A percentile compares a stretch with the other conserved stretches of the same genome.
Evolutionary conservation across 2,113 vertebrate species (phyloP).

Genomic region (Mustelus asterias): DNA sequence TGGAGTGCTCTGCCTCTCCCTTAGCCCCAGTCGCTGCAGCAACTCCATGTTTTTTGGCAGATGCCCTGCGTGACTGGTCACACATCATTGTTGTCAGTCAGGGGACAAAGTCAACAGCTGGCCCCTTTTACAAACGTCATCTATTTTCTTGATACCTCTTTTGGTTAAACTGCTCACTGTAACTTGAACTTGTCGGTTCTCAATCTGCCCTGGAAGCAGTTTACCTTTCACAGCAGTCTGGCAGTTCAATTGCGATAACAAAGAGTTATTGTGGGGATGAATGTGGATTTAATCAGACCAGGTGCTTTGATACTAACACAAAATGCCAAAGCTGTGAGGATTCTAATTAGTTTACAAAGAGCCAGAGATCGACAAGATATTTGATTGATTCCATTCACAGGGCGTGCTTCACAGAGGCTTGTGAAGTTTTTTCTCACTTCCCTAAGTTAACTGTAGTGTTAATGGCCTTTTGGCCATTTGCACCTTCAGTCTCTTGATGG

Average conservation of each 20-base stretch:
- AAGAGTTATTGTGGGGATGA: background rate
- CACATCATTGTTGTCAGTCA: background rate
- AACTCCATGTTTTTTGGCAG: background rate
- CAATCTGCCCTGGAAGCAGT: background rate
- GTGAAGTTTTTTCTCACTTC: background rate
- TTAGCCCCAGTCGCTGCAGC: background rate
- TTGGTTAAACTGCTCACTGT: background rate
- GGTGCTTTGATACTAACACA: background rate
- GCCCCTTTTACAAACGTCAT: background rate
- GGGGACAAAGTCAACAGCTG: background rate
- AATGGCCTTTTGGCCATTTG: no score
- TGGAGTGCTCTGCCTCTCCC: background rate
- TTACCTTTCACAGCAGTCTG: background rate
- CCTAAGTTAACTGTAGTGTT: background rate
- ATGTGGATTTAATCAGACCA: background rate
- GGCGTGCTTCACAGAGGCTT: background rate
- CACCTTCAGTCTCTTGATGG: no score
- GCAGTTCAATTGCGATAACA: background rate
- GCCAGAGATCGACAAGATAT: background rate
- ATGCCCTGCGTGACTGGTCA: background rate
- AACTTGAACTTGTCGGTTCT: background rate
- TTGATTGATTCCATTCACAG: background rate
- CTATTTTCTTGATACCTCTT: background rate
- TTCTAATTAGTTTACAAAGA: background rate
- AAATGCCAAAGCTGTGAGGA: background rate